Evolutionary conservation across 2,113 vertebrate species (phyloP).

Genomic region (Boleophthalmus pectinirostris): DNA sequence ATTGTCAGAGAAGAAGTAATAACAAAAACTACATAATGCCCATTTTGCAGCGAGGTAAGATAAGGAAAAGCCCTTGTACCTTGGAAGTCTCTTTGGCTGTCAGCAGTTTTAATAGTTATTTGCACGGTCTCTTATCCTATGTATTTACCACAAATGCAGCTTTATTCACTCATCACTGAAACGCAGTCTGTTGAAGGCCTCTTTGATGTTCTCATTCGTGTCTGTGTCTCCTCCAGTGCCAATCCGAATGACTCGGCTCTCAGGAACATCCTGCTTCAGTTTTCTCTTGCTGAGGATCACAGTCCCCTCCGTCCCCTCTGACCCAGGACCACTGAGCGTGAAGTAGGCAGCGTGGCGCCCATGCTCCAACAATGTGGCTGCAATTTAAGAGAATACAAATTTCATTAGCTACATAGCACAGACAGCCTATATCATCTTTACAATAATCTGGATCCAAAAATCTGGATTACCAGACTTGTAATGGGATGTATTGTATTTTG

Average conservation of each 20-base stretch:
- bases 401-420: neutral
- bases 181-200: constrained; percentile 84
- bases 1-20: constrained; percentile 39
- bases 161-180: constrained; percentile 75
- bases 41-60: neutral
- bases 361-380: constrained; percentile 84
- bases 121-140: neutral
- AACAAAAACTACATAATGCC: constrained; percentile 4
- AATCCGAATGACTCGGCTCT: constrained; percentile 75
- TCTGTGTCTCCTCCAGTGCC: constrained; percentile 35
- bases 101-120: constrained; percentile 37
- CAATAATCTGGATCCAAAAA: too few relatives aligned
- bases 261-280: constrained; percentile 79
- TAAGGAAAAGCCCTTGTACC: constrained; percentile 7
- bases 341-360: constrained; percentile 90
- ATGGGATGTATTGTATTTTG: too few relatives aligned
- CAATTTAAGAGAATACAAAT: neutral
- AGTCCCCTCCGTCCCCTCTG: constrained; percentile 18
- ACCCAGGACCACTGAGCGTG: constrained; percentile 77
- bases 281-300: constrained; percentile 86
- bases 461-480: too few relatives aligned
- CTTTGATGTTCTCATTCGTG: constrained; percentile 73
- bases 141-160: neutral
- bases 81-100: constrained; percentile 29
- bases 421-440: neutral